Evolutionary conservation across 2,797 vertebrate genomes (phyloP), one percentile per base, ranked within the genome.

Genomic region (Galaxias olidus): DNA sequence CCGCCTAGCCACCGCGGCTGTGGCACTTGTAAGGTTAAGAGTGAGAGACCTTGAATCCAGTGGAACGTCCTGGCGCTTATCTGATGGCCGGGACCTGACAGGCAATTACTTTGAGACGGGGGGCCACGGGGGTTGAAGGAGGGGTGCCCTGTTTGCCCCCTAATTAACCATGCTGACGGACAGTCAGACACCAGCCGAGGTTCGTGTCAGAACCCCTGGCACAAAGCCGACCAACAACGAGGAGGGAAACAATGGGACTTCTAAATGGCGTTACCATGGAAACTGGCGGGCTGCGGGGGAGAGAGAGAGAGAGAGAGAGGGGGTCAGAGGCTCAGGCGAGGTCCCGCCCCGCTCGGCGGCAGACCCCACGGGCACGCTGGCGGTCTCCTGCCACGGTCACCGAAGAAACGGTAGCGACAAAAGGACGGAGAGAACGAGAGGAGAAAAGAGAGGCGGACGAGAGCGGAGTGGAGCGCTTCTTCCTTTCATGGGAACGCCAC

Each of bases 91-190:
- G 54, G 41, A 60, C 47, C 59, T 80, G 79, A 80, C 79, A 83
- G 82, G 76, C 84, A 82, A 86, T 88, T 86, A 87, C 63, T 65
- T 59, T 47, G 67, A 66, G 59, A 55, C 10, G 10, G 61, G 1
- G 1, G 14, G 48, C n/a, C 1, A 9, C 13, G 56, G 1, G 53
- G 12, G n/a, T n/a, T 40, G 61, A 8, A 56, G 40, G 45, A 4
- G 13, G 50, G 41, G 0, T 11, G n/a, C 53, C 20, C 65, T 10
- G 41, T 53, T 71, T 50, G 17, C 54, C 47, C 50, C 19, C 10
- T 69, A 72, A 75, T 80, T 73, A 77, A 72, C 55, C 53, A 57
- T 12, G 10, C 0, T 10, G 61, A 54, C 18, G 9, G n/a, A 14
- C 0, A 54, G 49, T 48, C 55, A 51, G 10, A 4, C 1, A 9